A percentile compares a stretch with the other conserved stretches of the same genome.
phyloP scores from a whole-genome alignment of 2,797 vertebrate genomes.

The Parauchenoglanis ngamensis region DNA sequence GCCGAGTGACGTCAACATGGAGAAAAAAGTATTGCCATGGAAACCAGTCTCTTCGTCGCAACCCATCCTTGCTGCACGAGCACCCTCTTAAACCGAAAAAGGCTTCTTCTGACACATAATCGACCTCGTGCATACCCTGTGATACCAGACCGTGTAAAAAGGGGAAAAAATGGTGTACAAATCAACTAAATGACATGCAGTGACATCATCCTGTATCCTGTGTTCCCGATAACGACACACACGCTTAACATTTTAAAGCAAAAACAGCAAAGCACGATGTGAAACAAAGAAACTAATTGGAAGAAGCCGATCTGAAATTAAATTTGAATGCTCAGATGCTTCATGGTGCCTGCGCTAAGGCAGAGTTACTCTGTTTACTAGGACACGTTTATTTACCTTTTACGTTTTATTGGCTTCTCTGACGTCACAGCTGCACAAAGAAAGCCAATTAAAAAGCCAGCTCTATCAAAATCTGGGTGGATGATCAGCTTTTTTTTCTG shows the following conservation, averaged over 20 bases:
- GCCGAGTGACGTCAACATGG: constrained; percentile 67
- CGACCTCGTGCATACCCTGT: not conserved
- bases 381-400: not conserved
- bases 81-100: constrained; percentile 9
- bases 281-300: not conserved
- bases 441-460: not conserved
- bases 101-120: not conserved
- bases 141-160: not conserved
- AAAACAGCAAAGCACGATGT: not conserved
- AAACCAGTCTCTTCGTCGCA: constrained; percentile 71
- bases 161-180: not conserved
- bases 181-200: not conserved
- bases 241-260: not conserved
- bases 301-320: not conserved
- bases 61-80: constrained; percentile 55
- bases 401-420: not conserved
- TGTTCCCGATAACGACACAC: not conserved
- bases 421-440: not conserved
- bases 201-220: not conserved
- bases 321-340: not conserved
- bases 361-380: not conserved
- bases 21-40: constrained; percentile 69
- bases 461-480: not conserved
- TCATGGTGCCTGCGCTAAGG: not conserved
- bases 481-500: not conserved